Evolutionary conservation across 2,888 invertebrate genomes (phyloP), one percentile per base, ranked within the genome.

Genomic region (Meandrusa payeni): DNA sequence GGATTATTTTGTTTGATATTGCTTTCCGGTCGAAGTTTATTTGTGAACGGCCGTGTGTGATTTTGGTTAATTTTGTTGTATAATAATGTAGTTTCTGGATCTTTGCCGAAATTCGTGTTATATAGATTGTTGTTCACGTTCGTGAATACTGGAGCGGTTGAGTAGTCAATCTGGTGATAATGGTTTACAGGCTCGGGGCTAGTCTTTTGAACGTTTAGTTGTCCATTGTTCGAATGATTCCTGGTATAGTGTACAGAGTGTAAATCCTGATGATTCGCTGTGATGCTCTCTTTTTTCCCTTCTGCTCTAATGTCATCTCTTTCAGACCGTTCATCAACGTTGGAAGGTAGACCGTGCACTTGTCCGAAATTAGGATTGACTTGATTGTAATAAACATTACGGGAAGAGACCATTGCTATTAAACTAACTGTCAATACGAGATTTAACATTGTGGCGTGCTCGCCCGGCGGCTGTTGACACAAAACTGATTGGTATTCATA

Each of bases 381-480:
- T 5, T 9, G 24, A 4, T 10, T 7, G 22, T 38, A 12, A 10
- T 31, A 12, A 6, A 37, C 24, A 5, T 24, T 19, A 3, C 37
- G 42, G 0, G 42, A 6, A 5, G 12, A 22, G 1, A 31, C 26
- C 3, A 15, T 24, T 29, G 24, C 31, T 12, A 37, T 5, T 5
- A 23, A 24, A 9, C 6, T 12, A 11, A 37, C 17, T 9, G 17
- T n/a, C 1, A 42, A 1, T 3, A 31, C 3, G 0, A 6, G 2
- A 3, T 12, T 3, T 6, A 17, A 5, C 42, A 37, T 42, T 6
- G 29, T 11, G 24, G 6, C 37, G 42, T 37, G 37, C 3, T 6
- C 17, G 15, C 20, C 11, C 2, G 24, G 5, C 29, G 29, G 12
- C 5, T 5, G 29, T 11, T 3, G 7, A 10, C n/a, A 13, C 6